Conservation (phyloP, 2,888 invertebrate species). For the Acleris cristana region DNA sequence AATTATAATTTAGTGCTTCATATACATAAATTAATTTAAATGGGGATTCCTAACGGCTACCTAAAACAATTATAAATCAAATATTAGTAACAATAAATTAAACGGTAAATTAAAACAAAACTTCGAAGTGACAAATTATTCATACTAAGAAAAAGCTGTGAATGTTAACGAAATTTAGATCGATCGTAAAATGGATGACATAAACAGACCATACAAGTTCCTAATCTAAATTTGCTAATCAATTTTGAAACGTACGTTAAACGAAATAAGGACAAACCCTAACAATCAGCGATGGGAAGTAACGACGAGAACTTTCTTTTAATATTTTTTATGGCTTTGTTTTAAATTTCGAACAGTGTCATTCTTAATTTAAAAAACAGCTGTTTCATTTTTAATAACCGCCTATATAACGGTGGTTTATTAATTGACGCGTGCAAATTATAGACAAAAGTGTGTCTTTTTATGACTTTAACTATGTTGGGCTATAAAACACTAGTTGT, state of each 20-base stretch:
- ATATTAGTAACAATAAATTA: slow-evolving; percentile 29
- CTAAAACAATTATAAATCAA: slow-evolving; percentile 24
- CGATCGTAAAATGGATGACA: slow-evolving; percentile 23
- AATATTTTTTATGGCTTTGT: slow-evolving; percentile 21
- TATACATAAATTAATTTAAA: slow-evolving; percentile 4
- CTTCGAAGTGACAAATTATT: slow-evolving; percentile 32
- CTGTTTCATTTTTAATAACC: slow-evolving; percentile 17
- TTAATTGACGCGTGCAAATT: slow-evolving; percentile 27
- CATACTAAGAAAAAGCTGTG: slow-evolving; percentile 24
- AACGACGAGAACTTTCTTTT: slow-evolving; percentile 14
- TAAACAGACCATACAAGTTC: neutral
- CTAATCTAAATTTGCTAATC: neutral
- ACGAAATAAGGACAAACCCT: too few species aligned
- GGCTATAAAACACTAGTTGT: slow-evolving; percentile 12
- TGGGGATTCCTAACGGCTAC: slow-evolving; percentile 20
- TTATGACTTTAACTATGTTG: slow-evolving; percentile 1
- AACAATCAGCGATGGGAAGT: neutral
- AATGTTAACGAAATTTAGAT: slow-evolving; percentile 31
- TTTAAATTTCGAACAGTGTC: slow-evolving; percentile 31
- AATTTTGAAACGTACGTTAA: too few species aligned
- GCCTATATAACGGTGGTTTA: slow-evolving; percentile 35
- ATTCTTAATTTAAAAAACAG: slow-evolving; percentile 30
- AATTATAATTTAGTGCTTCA: neutral
- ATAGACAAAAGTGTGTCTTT: slow-evolving; percentile 16
- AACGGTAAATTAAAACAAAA: slow-evolving; percentile 20